Evolutionary conservation across 2,113 vertebrate genomes (phyloP).

Genomic region (Zosterops lateralis): DNA sequence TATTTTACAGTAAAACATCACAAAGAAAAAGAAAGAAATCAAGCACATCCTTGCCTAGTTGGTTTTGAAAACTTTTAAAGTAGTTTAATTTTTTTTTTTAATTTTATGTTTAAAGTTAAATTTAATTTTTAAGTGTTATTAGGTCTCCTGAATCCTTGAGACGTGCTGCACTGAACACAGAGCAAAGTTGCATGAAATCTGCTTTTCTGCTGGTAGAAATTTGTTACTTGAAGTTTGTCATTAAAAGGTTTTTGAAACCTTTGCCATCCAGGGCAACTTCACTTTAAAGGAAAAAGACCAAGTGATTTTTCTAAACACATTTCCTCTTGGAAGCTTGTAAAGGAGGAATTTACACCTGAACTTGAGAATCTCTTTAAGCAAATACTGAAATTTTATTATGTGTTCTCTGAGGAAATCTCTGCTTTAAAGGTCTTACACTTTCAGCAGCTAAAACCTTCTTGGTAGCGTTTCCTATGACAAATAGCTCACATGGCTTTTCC

Average conservation of each 20-base stretch:
- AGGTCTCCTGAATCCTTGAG: not conserved
- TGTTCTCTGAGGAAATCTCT: not conserved
- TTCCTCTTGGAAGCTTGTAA: not conserved
- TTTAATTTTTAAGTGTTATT: not conserved
- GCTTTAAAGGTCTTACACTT: not conserved
- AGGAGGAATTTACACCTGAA: not conserved
- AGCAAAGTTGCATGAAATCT: not conserved
- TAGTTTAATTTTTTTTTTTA: not conserved
- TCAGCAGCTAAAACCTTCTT: not conserved
- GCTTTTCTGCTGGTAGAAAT: not conserved
- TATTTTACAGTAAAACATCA: not conserved
- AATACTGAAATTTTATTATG: not conserved
- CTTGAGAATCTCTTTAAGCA: not conserved
- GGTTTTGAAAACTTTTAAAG: not conserved
- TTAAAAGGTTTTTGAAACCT: not conserved
- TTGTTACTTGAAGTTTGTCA: not conserved
- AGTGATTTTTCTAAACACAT: not conserved
- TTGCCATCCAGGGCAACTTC: not conserved
- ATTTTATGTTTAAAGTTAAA: not conserved
- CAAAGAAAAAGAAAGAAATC: not conserved
- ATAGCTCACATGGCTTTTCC: not conserved
- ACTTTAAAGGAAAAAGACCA: not conserved
- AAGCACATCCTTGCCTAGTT: not conserved
- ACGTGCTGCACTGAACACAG: fast-evolving
- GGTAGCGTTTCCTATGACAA: not conserved